A percentile compares a stretch with the other conserved stretches of the same genome.
Evolutionary conservation across 1,140 invertebrate genomes (phyloP).

Genomic region (Stratiolaelaps scimitus): DNA sequence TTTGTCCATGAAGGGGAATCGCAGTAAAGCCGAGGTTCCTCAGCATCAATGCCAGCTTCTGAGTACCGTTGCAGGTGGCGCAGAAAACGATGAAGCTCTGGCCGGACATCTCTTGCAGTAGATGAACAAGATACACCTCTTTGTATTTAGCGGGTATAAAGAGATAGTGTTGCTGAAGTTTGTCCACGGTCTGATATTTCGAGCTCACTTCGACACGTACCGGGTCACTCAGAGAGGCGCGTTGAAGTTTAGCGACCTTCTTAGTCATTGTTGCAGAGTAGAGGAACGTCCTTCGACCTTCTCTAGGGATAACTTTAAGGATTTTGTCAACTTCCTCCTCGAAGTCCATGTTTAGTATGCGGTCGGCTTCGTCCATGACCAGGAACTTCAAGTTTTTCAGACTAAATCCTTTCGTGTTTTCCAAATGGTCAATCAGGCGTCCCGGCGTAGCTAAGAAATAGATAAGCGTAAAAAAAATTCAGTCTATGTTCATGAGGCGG

Average conservation of each 20-base stretch:
- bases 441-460: conserved; percentile 60
- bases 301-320: conserved; percentile 72
- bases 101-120: conserved; percentile 86
- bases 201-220: conserved; percentile 89
- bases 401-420: conserved; percentile 88
- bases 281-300: conserved; percentile 63
- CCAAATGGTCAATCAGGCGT: conserved; percentile 71
- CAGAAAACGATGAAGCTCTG: conserved; percentile 97
- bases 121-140: conserved; percentile 91
- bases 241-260: conserved; percentile 82
- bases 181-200: conserved; percentile 96
- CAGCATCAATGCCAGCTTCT: conserved; percentile 72
- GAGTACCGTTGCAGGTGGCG: conserved; percentile 79
- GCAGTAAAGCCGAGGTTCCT: conserved; percentile 75
- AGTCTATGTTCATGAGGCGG: too few relatives aligned
- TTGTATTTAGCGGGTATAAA: conserved; percentile 95
- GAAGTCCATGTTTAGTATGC: conserved; percentile 91
- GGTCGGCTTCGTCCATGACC: conserved; percentile 90
- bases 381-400: conserved; percentile 73
- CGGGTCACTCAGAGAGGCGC: conserved; percentile 75
- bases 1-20: conserved; percentile 91
- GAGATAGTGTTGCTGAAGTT: conserved; percentile 84
- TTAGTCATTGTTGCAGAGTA: conserved; percentile 98
- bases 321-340: conserved; percentile 93
- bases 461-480: too few relatives aligned